Evolutionary conservation across 2,113 vertebrate species (phyloP).

Genomic region (Glaucomys volans): DNA sequence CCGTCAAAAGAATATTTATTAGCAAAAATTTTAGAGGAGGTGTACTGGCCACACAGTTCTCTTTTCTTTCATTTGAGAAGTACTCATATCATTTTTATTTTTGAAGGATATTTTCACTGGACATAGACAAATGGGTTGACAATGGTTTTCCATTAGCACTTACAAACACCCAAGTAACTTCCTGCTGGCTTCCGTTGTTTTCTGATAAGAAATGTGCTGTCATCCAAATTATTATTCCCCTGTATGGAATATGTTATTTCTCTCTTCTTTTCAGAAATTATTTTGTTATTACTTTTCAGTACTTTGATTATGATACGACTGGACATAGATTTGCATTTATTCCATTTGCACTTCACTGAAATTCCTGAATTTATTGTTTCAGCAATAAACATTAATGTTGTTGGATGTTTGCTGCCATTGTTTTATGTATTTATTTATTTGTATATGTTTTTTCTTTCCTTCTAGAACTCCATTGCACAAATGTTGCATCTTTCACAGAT

Average conservation of each 20-base stretch:
- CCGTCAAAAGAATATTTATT: neutral
- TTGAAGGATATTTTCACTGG: neutral
- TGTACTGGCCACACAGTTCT: neutral
- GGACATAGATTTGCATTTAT: neutral
- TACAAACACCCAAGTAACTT: neutral
- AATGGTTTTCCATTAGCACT: neutral
- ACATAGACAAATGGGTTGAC: neutral
- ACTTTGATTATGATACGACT: neutral
- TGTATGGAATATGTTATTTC: neutral
- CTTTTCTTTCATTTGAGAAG: neutral
- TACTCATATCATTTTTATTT: neutral
- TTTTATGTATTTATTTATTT: neutral
- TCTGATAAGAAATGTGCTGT: neutral
- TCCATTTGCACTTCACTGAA: neutral
- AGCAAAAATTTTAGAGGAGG: neutral
- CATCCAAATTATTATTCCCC: neutral
- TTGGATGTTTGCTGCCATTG: neutral
- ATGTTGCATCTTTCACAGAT: neutral
- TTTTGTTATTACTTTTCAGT: neutral
- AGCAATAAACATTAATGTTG: neutral
- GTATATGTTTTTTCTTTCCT: neutral
- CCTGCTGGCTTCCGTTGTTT: neutral
- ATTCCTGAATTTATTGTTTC: neutral
- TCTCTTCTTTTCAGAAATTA: neutral
- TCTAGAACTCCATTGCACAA: neutral